Evolutionary conservation across 2,888 invertebrate species (phyloP).

Genomic region (Himalopsyche tibetana): DNA sequence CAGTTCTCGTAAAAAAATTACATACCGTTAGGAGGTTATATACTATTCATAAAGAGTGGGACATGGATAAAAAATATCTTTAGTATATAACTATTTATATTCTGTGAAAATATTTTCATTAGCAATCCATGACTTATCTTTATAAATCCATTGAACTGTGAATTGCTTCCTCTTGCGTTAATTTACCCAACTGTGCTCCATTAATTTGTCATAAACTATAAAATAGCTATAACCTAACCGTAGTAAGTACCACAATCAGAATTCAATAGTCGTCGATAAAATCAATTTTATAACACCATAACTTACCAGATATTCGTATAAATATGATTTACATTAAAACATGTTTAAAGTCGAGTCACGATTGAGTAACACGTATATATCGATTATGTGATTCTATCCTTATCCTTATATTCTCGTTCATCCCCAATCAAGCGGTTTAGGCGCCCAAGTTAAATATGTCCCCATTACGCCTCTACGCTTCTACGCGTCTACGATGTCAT

Average conservation of each 20-base stretch:
- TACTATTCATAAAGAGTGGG: too few species aligned
- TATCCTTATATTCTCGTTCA: conserved; percentile 22
- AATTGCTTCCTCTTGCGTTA: too few species aligned
- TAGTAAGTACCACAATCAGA: neutral
- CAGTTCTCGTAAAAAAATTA: too few species aligned
- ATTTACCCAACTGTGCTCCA: too few species aligned
- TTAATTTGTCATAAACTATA: too few species aligned
- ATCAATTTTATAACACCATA: conserved; percentile 12
- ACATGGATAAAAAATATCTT: too few species aligned
- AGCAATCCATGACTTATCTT: too few species aligned
- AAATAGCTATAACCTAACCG: too few species aligned
- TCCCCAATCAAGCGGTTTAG: conserved; percentile 46
- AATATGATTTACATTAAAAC: conserved; percentile 19
- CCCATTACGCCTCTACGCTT: conserved; percentile 43
- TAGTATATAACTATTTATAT: too few species aligned
- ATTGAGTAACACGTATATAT: conserved; percentile 22
- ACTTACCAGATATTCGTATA: neutral
- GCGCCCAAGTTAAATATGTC: conserved; percentile 50
- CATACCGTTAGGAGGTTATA: too few species aligned
- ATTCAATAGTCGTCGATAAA: neutral
- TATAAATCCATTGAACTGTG: too few species aligned
- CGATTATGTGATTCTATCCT: neutral
- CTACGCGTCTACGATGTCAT: conserved; percentile 28
- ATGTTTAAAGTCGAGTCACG: conserved; percentile 9
- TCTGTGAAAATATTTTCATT: too few species aligned